Conservation (phyloP, 2,113 vertebrate genomes). For the Psilopsiagon aurifrons region DNA sequence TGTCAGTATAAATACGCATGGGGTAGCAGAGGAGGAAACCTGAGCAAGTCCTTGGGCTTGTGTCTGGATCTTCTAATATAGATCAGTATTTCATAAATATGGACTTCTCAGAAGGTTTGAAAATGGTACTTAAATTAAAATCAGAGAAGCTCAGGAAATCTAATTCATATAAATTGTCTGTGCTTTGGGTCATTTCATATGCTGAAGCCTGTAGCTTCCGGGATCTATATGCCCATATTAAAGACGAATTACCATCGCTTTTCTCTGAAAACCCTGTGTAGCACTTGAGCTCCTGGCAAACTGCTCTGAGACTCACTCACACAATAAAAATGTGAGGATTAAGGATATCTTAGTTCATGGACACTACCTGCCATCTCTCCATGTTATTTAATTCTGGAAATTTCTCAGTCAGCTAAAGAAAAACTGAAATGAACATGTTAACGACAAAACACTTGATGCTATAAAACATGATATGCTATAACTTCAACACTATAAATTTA, state of each 20-base stretch:
- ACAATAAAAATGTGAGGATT: not conserved
- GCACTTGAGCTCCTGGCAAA: slow-evolving; percentile 1
- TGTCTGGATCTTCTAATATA: not conserved
- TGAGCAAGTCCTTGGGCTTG: not conserved
- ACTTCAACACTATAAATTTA: not conserved
- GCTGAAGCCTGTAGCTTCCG: not conserved
- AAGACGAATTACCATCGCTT: slow-evolving; percentile 37
- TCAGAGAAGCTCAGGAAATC: not conserved
- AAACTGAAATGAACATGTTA: not conserved
- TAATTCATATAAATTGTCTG: not conserved
- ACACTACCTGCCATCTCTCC: not conserved
- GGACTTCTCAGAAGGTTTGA: not conserved
- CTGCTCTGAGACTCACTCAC: not conserved
- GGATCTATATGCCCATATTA: slow-evolving; percentile 15
- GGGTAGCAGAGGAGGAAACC: not conserved
- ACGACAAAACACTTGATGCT: not conserved
- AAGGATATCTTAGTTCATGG: not conserved
- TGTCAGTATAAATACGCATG: not conserved
- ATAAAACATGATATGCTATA: not conserved
- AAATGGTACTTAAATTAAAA: not conserved
- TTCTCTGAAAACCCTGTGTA: slow-evolving; percentile 26
- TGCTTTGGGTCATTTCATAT: not conserved
- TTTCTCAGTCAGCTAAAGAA: not conserved
- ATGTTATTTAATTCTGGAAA: not conserved
- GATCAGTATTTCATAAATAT: not conserved